Evolutionary conservation across 2,113 vertebrate genomes (phyloP), one percentile per base, ranked within the genome.

Genomic region (Pomatostomus ruficeps): DNA sequence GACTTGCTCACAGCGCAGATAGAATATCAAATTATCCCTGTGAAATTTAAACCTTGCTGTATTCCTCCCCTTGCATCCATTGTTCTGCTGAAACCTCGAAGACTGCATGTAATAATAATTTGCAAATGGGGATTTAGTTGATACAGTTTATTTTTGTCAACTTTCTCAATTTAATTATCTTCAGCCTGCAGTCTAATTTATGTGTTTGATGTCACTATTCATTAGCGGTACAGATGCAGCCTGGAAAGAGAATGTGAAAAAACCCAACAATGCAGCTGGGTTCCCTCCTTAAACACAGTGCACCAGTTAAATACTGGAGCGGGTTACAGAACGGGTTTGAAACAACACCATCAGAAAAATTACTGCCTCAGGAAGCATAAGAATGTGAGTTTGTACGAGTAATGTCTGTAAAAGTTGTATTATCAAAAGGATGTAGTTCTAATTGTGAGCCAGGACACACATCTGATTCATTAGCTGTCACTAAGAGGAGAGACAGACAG

Each of bases 1-100:
- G 96, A 95, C 96, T 96, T 91, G 91, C 95, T 97, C 63, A 76
- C 66, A 79, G 94, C 2, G 2, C 80, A 95, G 94, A 91, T 59
- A 96, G 97, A 96, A 85, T 97, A 97, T 94, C 93, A 95, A 95
- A 96, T 96, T 92, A 87, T 94, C 94, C 66, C 46, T 70, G 59
- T 35, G 81, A 97, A 97, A 97, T 89, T 67, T 93, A 97, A 96
- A 88, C 92, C 91, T 92, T 73, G 48, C 71, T 73, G 42, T 96
- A 88, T 96, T 97, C 95, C 95, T 89, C 61, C 52, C 11, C 3
- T 87, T 74, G 58, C 48, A 87, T 46, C 76, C 85, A 91, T 97
- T 97, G 94, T 96, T 97, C 88, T 91, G n/a, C 42, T 1, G 26
- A 67, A 95, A 59, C 35, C 81, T 88, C 66, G 82, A 92, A 77